These are phyloP conservation scores for Dione vanillae DNA, from an alignment of 2,888 invertebrate genomes.

Conservation along the genomic window DNA sequence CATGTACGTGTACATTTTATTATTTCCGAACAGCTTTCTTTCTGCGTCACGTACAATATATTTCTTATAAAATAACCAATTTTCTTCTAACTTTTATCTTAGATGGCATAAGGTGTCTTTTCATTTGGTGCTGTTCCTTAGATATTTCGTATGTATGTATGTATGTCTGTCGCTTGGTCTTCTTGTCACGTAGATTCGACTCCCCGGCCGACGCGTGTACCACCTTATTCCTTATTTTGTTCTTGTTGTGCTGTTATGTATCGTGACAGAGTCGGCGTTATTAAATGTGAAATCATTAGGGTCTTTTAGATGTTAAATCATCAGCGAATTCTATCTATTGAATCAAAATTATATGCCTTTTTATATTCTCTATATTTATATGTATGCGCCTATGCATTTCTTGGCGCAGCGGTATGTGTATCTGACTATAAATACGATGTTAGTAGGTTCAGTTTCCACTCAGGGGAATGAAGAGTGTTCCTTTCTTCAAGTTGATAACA, in stretches of 20 bases:
- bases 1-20: slow-evolving; percentile 50
- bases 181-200: slow-evolving; percentile 75
- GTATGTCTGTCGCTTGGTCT: slow-evolving; percentile 64
- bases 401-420: too few species aligned
- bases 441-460: too few species aligned
- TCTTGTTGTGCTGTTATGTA: slow-evolving; percentile 73
- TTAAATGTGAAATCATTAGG: slow-evolving; percentile 65
- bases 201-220: slow-evolving; percentile 65
- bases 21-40: slow-evolving; percentile 59
- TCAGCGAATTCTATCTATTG: background rate
- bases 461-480: too few species aligned
- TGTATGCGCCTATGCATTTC: too few species aligned
- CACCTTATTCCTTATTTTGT: slow-evolving; percentile 72
- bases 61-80: slow-evolving; percentile 50
- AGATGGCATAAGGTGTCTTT: slow-evolving; percentile 47
- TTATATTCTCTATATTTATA: too few species aligned
- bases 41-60: slow-evolving; percentile 67
- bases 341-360: too few species aligned
- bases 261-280: slow-evolving; percentile 61
- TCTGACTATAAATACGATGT: too few species aligned
- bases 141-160: slow-evolving; percentile 48
- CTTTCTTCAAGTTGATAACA: too few species aligned
- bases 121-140: slow-evolving; percentile 31
- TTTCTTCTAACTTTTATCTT: slow-evolving; percentile 47
- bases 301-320: slow-evolving; percentile 22